Evolutionary conservation across 2,888 invertebrate species (phyloP), one percentile per base, ranked within the genome.

Genomic region (Cephus nigrinus): DNA sequence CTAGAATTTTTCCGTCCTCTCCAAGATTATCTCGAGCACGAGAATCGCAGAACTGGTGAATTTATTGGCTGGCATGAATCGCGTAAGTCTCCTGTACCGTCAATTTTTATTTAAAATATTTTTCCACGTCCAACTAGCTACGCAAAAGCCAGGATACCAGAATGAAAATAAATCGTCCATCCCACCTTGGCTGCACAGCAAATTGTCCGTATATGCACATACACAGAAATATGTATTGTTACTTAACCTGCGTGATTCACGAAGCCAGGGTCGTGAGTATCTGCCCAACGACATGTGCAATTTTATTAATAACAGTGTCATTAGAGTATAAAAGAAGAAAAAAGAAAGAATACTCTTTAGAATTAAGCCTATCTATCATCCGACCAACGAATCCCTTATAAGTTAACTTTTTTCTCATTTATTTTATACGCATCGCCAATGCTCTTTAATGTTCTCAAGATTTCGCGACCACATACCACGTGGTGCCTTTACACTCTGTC

Each of bases 1-100:
- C 75, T 36, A 31, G 23, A 69, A 55, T 15, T 69, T 69, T 80
- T 76, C 76, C 75, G 72, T 69, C 69, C 12, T 68, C 23, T 68
- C 68, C 36, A 73, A 12, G n/a, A 36, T n/a, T 74, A 35, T 71
- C 75, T 74, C 69, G 76, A 55, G 55, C 9, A 55, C 5, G 55
- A 55, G 23, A 55, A 55, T 55, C 55, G 55, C 0, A 55, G 55
- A 55, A 2, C 55, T 9, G 55, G 55, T 9, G 55, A 55, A 55
- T 55, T 55, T 55, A 55, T 55, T 15, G 55, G 55, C 55, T 55
- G 55, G 55, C 55, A 23, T 23, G 23, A 55, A 55, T 55, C 55
- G 9, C 55, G 55, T 55, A 23, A 55, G 55, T 23, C 5, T 55
- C 5, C 5, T 1, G 2, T 2, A 55, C 9, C 23, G 55, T 55